Evolutionary conservation across 2,888 invertebrate species (phyloP), one percentile per base, ranked within the genome.

Genomic region (Stictocephala bisonia): DNA sequence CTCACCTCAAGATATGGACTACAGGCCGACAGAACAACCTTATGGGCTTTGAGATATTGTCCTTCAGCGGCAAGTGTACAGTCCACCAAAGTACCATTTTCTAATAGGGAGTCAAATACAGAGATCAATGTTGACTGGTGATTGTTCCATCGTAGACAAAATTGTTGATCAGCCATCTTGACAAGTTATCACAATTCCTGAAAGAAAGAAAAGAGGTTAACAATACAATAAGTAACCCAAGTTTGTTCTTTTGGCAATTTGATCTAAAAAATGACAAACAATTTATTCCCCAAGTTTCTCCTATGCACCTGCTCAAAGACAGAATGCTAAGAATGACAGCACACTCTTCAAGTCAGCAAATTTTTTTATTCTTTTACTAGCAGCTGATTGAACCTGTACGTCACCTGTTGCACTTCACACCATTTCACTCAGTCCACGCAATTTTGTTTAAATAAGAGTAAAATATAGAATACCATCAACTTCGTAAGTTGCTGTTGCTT

Each of bases 71-170:
- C 96, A 83, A 96, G 87, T 80, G 96, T 96, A 85, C 96, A 96
- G 87, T 96, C 96, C 84, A 96, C 95, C 86, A 96, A 89, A 82
- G 93, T 93, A 82, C 94, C 94, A 87, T 93, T 94, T 87, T 94
- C 94, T 82, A 95, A 87, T 81, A 96, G 88, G 82, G 93, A 93
- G 87, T 96, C 95, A 87, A 96, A 95, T 81, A 95, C 95, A 81
- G 94, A 93, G 82, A 96, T 93, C 85, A 96, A 87, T 80, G 95
- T 96, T 82, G 93, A 93, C 86, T 95, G 95, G 87, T 96, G 96
- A 87, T 96, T 96, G 87, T 96, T 96, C 96, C 96, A 96, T 85
- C 95, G 88, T 83, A 96, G 87, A 87, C 96, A 96, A 86, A 95
- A 96, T 88, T 96, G 95, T 76, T 80, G 80, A 87, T 95, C 94